Percentiles rank a stretch among this genome's conserved stretches.
Conservation (phyloP, 2,888 invertebrate genomes). For the Heliconius hortense region DNA sequence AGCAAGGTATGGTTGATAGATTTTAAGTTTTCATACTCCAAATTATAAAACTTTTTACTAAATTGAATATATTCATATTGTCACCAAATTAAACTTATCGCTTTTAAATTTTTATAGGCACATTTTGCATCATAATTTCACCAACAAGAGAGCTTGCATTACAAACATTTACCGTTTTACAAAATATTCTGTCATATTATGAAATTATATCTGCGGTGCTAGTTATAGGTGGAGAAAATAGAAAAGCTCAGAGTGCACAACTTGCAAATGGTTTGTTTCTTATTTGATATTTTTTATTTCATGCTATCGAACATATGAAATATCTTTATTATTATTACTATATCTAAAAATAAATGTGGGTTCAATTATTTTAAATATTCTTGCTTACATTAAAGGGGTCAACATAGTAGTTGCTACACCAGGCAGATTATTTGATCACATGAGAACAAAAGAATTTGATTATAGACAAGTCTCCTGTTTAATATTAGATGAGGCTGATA, state of each 20-base stretch:
- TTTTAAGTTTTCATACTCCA: neutral
- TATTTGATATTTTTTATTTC: neutral
- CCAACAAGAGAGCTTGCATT: constrained; percentile 97
- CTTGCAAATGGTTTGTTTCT: constrained; percentile 84
- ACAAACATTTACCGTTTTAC: constrained; percentile 96
- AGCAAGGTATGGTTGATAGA: constrained; percentile 36
- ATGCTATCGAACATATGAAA: neutral
- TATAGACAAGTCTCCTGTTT: constrained; percentile 94
- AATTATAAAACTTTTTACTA: neutral
- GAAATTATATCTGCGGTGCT: constrained; percentile 91
- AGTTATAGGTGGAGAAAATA: constrained; percentile 95
- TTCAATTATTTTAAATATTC: neutral
- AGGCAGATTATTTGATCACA: constrained; percentile 95
- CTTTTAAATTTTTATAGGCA: constrained; percentile 77
- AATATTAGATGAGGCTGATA: constrained; percentile 97
- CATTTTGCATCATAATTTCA: constrained; percentile 94
- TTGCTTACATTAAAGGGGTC: constrained; percentile 80
- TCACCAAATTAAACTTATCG: neutral
- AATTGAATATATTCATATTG: constrained; percentile 17
- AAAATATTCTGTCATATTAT: constrained; percentile 91
- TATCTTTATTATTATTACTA: constrained; percentile 2
- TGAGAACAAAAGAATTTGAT: constrained; percentile 94
- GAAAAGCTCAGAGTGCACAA: constrained; percentile 92
- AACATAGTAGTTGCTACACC: constrained; percentile 97
- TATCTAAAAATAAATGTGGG: neutral